Evolutionary conservation across 1,140 invertebrate genomes (phyloP).

Genomic region (Aphis craccivora): DNA sequence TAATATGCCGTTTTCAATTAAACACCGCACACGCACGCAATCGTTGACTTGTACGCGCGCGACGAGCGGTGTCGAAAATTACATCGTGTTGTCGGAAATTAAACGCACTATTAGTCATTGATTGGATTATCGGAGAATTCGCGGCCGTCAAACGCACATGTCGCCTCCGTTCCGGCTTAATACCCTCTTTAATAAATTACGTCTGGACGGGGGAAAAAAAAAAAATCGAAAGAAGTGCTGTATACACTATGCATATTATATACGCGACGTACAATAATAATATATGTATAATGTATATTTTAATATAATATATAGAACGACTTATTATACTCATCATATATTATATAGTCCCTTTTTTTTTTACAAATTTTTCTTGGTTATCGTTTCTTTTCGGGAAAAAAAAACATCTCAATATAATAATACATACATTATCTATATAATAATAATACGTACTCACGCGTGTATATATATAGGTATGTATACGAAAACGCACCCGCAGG

Average conservation of each 20-base stretch:
- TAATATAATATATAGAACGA: neutral
- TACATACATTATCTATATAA: neutral
- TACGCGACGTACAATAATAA: neutral
- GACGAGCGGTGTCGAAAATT: conserved; percentile 17
- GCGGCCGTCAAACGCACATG: conserved; percentile 55
- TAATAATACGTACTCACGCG: neutral
- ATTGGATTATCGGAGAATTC: conserved; percentile 55
- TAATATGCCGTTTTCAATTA: conserved; percentile 31
- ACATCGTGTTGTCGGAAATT: conserved; percentile 50
- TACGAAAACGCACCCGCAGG: too few species aligned
- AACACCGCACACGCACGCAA: neutral
- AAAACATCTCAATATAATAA: conserved; percentile 38
- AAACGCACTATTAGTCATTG: conserved; percentile 56
- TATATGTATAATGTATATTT: neutral
- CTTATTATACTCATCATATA: too few species aligned
- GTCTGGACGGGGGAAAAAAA: neutral
- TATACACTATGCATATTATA: neutral
- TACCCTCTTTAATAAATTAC: conserved; percentile 56
- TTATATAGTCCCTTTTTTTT: neutral
- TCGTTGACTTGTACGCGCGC: neutral
- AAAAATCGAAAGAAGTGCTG: neutral
- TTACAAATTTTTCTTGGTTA: neutral
- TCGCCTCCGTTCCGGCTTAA: conserved; percentile 42
- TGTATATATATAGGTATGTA: neutral
- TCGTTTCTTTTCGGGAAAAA: neutral